These are phyloP conservation scores for Drosophila albomicans DNA, from an alignment of 1,140 invertebrate species.

Conservation along the genomic window DNA sequence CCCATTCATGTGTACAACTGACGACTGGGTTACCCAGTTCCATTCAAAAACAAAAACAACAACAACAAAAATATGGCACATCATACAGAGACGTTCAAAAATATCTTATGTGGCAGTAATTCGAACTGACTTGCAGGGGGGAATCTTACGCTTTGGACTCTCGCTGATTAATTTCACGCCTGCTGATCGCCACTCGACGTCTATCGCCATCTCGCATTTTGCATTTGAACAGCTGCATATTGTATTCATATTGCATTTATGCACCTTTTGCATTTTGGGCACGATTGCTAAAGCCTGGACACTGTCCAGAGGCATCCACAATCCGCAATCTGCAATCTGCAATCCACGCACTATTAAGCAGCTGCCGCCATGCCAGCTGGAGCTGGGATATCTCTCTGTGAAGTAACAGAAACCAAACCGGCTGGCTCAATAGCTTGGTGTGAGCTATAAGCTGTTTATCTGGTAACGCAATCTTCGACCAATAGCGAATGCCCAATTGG, in stretches of 20 bases:
- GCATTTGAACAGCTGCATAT: constrained; percentile 58
- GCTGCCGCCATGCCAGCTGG: constrained; percentile 52
- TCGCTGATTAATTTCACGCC: constrained; percentile 77
- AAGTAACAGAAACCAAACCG: constrained; percentile 45
- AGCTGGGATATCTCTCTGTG: neutral
- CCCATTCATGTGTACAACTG: constrained; percentile 1
- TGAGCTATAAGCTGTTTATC: constrained; percentile 45
- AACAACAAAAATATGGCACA: constrained; percentile 46
- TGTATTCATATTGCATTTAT: constrained; percentile 44
- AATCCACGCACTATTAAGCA: constrained; percentile 77
- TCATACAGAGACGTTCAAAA: constrained; percentile 46
- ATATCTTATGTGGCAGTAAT: constrained; percentile 59
- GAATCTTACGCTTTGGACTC: constrained; percentile 28
- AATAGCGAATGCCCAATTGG: constrained; percentile 44
- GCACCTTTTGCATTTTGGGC: constrained; percentile 28
- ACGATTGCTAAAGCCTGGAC: constrained; percentile 57
- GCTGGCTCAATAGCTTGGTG: constrained; percentile 51
- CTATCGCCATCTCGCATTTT: constrained; percentile 56
- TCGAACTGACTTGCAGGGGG: constrained; percentile 54
- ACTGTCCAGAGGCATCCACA: constrained; percentile 59
- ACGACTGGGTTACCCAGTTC: constrained; percentile 77
- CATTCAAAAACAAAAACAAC: constrained; percentile 39
- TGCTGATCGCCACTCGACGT: constrained; percentile 50
- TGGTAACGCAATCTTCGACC: constrained; percentile 61
- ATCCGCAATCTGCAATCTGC: constrained; percentile 37